Percentiles rank a stretch among this genome's conserved stretches.
Conservation (phyloP, 2,113 vertebrate genomes). For the Sigmodon hispidus region DNA sequence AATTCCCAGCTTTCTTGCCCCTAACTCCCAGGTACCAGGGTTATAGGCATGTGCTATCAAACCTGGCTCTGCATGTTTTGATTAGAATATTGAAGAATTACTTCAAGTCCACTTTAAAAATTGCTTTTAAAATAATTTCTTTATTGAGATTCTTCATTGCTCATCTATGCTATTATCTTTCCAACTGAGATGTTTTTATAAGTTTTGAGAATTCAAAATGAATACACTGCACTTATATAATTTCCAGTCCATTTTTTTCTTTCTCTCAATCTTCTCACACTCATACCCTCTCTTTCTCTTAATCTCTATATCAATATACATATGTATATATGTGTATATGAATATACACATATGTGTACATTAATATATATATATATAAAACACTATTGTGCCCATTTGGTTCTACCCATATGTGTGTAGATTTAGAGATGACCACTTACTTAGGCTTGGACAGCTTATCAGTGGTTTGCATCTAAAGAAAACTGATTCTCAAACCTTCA, state of each 20-base stretch:
- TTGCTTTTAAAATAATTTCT: background rate
- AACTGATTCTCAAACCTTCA: too few species aligned
- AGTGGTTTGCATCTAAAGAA: background rate
- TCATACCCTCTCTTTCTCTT: too few species aligned
- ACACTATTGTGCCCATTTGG: background rate
- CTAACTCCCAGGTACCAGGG: background rate
- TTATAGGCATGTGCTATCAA: background rate
- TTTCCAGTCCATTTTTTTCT: background rate
- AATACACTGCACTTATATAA: background rate
- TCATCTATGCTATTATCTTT: background rate
- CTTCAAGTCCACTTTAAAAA: background rate
- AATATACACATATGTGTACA: background rate
- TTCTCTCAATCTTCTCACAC: background rate
- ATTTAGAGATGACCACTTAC: background rate
- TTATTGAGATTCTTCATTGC: background rate
- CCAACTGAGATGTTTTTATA: background rate
- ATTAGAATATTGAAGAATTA: background rate
- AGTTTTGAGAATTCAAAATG: background rate
- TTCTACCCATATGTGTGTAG: background rate
- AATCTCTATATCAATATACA: too few species aligned
- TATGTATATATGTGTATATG: background rate
- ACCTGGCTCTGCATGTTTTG: background rate
- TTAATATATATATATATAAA: background rate
- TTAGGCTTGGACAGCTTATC: background rate
- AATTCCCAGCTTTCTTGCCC: background rate